These are phyloP conservation scores for Drosophila robusta DNA, from an alignment of 2,888 invertebrate genomes.

Conservation along the genomic window DNA sequence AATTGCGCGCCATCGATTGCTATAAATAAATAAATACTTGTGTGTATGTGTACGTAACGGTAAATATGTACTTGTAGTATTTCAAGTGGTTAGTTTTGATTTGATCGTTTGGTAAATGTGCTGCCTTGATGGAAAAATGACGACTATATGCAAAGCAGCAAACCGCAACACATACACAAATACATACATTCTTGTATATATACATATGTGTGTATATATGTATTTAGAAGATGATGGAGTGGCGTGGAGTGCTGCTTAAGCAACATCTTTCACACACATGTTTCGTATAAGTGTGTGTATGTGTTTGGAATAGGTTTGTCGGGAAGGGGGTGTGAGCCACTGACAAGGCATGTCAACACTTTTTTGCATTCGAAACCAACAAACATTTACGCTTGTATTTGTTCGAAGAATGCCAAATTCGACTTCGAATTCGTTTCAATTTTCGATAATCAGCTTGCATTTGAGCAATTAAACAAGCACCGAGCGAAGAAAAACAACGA, in stretches of 20 bases:
- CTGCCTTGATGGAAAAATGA: slow-evolving; percentile 32
- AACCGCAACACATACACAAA: slow-evolving; percentile 35
- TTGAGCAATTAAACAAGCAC: slow-evolving; percentile 30
- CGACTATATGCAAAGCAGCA: slow-evolving; percentile 39
- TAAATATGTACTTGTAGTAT: slow-evolving; percentile 33
- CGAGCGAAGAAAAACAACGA: slow-evolving; percentile 5
- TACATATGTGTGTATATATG: not conserved
- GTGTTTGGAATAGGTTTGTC: not conserved
- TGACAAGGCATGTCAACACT: slow-evolving; percentile 56
- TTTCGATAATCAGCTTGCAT: slow-evolving; percentile 37
- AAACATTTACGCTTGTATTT: slow-evolving; percentile 1
- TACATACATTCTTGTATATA: not conserved
- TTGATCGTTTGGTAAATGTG: slow-evolving; percentile 37
- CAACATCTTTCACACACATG: slow-evolving; percentile 63
- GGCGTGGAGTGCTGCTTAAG: slow-evolving; percentile 29
- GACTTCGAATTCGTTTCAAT: slow-evolving; percentile 29
- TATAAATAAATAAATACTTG: slow-evolving; percentile 54
- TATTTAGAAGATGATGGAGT: slow-evolving; percentile 44
- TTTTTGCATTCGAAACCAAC: slow-evolving; percentile 26
- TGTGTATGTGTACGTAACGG: slow-evolving; percentile 4
- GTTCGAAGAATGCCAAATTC: slow-evolving; percentile 1
- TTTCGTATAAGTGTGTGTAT: slow-evolving; percentile 20
- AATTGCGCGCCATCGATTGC: slow-evolving; percentile 48
- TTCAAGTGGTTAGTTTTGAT: slow-evolving; percentile 58
- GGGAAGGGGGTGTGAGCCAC: slow-evolving; percentile 16